Percentiles rank a stretch among this genome's conserved stretches.
Conservation (phyloP, 1,140 invertebrate species). For the Muscidifurax raptorellus region DNA sequence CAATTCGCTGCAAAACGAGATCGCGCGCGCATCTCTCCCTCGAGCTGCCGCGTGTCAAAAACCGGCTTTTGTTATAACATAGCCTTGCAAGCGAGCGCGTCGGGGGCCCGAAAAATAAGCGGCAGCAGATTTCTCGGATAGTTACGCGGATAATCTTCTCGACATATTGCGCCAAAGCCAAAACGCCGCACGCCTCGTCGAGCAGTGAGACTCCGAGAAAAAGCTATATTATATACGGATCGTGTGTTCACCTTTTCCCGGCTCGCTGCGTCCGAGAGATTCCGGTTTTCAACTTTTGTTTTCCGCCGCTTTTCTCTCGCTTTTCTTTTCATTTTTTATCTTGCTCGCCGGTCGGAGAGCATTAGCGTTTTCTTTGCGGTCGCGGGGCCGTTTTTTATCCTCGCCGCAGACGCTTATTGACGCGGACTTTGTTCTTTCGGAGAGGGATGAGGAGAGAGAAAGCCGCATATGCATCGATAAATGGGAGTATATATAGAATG, state of each 20-base stretch:
- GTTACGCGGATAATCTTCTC: slow-evolving; percentile 72
- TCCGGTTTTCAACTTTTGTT: slow-evolving; percentile 47
- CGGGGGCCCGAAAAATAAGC: background rate
- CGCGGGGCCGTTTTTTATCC: background rate
- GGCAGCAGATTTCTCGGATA: slow-evolving; percentile 54
- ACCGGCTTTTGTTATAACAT: slow-evolving; percentile 41
- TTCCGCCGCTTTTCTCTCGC: background rate
- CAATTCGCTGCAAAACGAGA: slow-evolving; percentile 50
- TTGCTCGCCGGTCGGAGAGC: background rate
- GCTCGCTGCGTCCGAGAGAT: slow-evolving; percentile 38
- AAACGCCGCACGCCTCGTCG: slow-evolving; percentile 62
- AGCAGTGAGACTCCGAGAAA: slow-evolving; percentile 54
- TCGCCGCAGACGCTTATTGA: background rate
- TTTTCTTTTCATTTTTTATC: background rate
- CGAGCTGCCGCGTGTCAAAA: slow-evolving; percentile 33
- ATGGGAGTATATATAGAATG: background rate
- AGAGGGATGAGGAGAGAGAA: background rate
- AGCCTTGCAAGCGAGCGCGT: background rate
- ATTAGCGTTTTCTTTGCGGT: slow-evolving; percentile 1
- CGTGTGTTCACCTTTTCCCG: slow-evolving; percentile 50
- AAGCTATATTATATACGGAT: slow-evolving; percentile 33
- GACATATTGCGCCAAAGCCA: slow-evolving; percentile 71
- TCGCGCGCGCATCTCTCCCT: background rate
- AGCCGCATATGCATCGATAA: too few relatives aligned
- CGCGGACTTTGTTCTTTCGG: slow-evolving; percentile 11